A percentile compares a stretch with the other conserved stretches of the same genome.
These are phyloP conservation scores for Amblyteles armatorius DNA, from an alignment of 2,888 invertebrate species.

Conservation along the genomic window DNA sequence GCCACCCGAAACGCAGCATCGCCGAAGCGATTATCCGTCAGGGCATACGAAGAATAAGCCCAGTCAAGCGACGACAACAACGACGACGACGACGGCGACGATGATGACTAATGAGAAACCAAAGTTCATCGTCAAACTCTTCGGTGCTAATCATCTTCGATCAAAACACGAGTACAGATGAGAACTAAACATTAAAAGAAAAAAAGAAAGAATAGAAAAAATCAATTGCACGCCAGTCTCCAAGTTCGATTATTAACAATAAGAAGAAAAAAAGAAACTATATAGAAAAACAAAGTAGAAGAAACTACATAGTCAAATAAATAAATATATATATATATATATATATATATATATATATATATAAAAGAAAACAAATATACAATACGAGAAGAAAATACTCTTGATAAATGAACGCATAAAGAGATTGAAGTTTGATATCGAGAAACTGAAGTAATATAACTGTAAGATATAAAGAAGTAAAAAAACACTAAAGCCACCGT, in stretches of 20 bases:
- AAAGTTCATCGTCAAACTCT: constrained; percentile 28
- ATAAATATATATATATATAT: too few species aligned
- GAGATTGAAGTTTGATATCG: constrained; percentile 39
- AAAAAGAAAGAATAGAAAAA: not conserved
- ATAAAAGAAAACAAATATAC: not conserved
- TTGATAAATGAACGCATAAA: not conserved
- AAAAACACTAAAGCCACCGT: not conserved
- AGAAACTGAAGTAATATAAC: constrained; percentile 10
- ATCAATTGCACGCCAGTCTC: constrained; percentile 45
- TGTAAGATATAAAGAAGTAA: not conserved
- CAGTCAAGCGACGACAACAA: not conserved
- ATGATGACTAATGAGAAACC: constrained; percentile 13
- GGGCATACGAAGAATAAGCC: constrained; percentile 46
- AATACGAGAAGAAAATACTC: not conserved
- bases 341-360: constrained; percentile 1
- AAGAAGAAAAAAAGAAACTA: constrained; percentile 23
- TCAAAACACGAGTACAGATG: constrained; percentile 45
- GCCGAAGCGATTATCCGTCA: constrained; percentile 30
- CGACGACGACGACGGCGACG: constrained; percentile 25
- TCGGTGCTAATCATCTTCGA: constrained; percentile 43
- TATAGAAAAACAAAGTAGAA: not conserved
- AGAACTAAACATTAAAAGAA: constrained; percentile 16
- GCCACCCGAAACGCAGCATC: constrained; percentile 52
- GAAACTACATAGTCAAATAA: too few species aligned
- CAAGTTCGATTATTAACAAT: constrained; percentile 63